phyloP scores from a whole-genome alignment of 2,797 vertebrate species.

The Darevskia mixta region DNA sequence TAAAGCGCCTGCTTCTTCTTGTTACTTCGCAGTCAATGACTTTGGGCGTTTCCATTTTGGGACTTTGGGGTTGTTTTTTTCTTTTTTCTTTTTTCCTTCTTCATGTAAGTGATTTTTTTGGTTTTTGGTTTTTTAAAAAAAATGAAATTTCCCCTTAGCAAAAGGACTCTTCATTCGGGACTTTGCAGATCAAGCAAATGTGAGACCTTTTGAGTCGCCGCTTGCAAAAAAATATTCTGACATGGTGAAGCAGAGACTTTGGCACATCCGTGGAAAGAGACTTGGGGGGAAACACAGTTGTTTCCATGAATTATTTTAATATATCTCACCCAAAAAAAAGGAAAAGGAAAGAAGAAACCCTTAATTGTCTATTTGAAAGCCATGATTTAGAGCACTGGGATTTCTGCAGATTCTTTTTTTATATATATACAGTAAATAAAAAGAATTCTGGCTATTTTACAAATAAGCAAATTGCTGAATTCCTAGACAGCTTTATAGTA shows the following conservation, averaged over 20 bases:
- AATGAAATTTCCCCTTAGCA: slow-evolving; percentile 53
- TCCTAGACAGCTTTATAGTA: slow-evolving; percentile 56
- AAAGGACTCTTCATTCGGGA: slow-evolving; percentile 39
- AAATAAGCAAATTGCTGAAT: slow-evolving; percentile 54
- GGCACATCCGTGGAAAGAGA: slow-evolving; percentile 30
- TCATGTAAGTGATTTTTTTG: slow-evolving; percentile 4
- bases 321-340: too few species aligned
- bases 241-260: slow-evolving; percentile 47
- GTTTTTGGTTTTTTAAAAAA: slow-evolving; percentile 15
- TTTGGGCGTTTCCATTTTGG: slow-evolving; percentile 59
- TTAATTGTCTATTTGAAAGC: slow-evolving; percentile 2
- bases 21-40: slow-evolving; percentile 64
- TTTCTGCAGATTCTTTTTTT: slow-evolving; percentile 13
- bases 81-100: neutral
- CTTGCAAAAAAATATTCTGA: slow-evolving; percentile 55
- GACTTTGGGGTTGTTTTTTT: slow-evolving; percentile 43
- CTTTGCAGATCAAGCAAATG: slow-evolving; percentile 45
- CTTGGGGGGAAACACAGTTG: slow-evolving; percentile 35
- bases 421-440: neutral
- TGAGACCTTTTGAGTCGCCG: slow-evolving; percentile 44
- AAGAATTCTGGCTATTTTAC: slow-evolving; percentile 36
- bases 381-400: slow-evolving; percentile 18
- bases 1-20: slow-evolving; percentile 65
- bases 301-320: slow-evolving; percentile 35
- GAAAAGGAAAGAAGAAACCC: neutral